These are phyloP conservation scores for Drepana falcataria DNA, from an alignment of 2,888 invertebrate genomes.

Conservation along the genomic window DNA sequence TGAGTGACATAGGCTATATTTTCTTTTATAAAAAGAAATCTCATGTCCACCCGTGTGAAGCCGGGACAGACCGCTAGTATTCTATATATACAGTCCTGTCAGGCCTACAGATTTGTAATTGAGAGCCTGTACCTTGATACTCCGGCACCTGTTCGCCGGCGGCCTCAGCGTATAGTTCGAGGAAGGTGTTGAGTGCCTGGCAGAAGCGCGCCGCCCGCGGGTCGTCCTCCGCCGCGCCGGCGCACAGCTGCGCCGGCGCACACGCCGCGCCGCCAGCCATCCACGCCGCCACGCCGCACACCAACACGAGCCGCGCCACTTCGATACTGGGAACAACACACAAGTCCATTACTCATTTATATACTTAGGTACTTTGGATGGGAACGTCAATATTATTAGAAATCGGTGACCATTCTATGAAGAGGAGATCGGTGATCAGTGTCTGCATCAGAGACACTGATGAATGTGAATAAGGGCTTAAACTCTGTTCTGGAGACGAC, in stretches of 20 bases:
- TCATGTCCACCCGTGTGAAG: no score
- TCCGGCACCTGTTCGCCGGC: constrained; percentile 77
- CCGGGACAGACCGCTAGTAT: no score
- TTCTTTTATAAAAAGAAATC: no score
- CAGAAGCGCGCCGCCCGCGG: constrained; percentile 82
- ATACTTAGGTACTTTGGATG: not conserved
- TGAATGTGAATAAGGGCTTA: no score
- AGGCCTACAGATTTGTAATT: no score
- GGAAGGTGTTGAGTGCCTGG: constrained; percentile 81
- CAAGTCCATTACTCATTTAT: not conserved
- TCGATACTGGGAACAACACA: constrained; percentile 36
- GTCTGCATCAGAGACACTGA: no score
- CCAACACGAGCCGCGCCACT: constrained; percentile 45
- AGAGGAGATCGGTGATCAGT: no score
- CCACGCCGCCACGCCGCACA: constrained; percentile 43
- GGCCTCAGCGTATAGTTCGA: constrained; percentile 82
- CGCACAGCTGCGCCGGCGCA: constrained; percentile 77
- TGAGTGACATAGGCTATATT: no score
- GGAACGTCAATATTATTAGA: no score
- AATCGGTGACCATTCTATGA: no score
- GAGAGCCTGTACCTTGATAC: constrained; percentile 53
- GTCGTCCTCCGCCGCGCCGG: constrained; percentile 79
- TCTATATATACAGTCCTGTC: no score
- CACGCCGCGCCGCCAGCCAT: constrained; percentile 44
- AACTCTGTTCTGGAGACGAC: no score